Evolutionary conservation across 2,888 invertebrate genomes (phyloP).

Genomic region (Tetramorium bicarinatum): DNA sequence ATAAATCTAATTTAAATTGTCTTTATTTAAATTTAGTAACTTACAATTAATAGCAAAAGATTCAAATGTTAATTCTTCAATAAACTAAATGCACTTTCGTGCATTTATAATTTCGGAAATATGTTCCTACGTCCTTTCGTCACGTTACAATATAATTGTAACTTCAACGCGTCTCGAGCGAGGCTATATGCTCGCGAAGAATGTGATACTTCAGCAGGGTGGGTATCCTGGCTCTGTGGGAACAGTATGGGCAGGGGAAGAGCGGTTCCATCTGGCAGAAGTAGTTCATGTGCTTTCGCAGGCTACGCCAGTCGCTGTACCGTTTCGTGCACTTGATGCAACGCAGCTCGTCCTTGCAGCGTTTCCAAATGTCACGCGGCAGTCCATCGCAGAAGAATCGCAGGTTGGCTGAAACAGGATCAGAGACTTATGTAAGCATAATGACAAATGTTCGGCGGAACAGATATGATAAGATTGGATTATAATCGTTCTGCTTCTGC

Average conservation of each 20-base stretch:
- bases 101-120: background rate
- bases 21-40: conserved; percentile 9
- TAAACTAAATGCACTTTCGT: background rate
- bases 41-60: background rate
- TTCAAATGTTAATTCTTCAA: background rate
- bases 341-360: conserved; percentile 77
- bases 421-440: conserved; percentile 60
- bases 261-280: conserved; percentile 81
- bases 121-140: background rate
- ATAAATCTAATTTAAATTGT: background rate
- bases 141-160: background rate
- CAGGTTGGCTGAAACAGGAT: conserved; percentile 73
- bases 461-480: background rate
- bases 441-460: background rate
- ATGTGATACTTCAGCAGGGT: conserved; percentile 79
- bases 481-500: background rate
- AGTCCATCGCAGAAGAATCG: conserved; percentile 79
- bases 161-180: conserved; percentile 8
- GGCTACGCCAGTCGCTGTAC: conserved; percentile 80
- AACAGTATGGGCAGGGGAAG: conserved; percentile 78
- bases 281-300: conserved; percentile 81
- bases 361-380: conserved; percentile 75
- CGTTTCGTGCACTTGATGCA: conserved; percentile 78
- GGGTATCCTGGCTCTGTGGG: conserved; percentile 75
- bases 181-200: conserved; percentile 73